Evolutionary conservation across 2,888 invertebrate genomes (phyloP), one percentile per base, ranked within the genome.

Genomic region (Tenthredo scrophulariae): DNA sequence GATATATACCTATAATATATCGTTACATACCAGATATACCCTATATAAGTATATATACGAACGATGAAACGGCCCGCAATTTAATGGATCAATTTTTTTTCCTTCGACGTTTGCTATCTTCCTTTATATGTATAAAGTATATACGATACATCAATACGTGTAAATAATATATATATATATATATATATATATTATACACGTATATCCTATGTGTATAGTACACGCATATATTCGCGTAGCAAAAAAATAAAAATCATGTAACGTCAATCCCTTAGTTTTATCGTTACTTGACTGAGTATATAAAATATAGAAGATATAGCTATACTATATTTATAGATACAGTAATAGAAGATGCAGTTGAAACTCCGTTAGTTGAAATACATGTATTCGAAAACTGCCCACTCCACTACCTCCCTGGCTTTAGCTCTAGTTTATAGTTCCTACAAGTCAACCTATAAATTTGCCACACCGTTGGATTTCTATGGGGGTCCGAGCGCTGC

Each of bases 401-500:
- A 22, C 80, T 33, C 54, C 40, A 15, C 80, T 37, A 62, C 40
- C 58, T 62, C 33, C 80, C 40, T 26, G 62, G 80, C 37, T 80
- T 80, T 80, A 62, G 83, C 70, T 46, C 62, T 70, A 83, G 83
- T 83, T 70, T 83, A 80, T 80, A 83, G 70, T 83, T 83, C 83
- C 67, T 83, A 70, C 83, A 65, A 83, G 83, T 67, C 83, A 46
- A 80, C 83, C 70, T 70, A 83, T 83, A 83, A 83, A 83, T 83
- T 83, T 83, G 46, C 65, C 70, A 37, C 83, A 83, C 70, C 70
- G 83, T 70, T 70, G 83, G 83, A 83, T 83, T 83, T 83, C 83
- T 83, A 83, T 83, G 83, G 83, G 65, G 37, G 29, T 70, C 46
- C 94, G 80, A 58, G 58, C 62, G 80, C 40, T 62, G 62, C 77